Base-by-base conservation (phyloP, 2,797 vertebrate genomes). In the Cossypha caffra region DNA sequence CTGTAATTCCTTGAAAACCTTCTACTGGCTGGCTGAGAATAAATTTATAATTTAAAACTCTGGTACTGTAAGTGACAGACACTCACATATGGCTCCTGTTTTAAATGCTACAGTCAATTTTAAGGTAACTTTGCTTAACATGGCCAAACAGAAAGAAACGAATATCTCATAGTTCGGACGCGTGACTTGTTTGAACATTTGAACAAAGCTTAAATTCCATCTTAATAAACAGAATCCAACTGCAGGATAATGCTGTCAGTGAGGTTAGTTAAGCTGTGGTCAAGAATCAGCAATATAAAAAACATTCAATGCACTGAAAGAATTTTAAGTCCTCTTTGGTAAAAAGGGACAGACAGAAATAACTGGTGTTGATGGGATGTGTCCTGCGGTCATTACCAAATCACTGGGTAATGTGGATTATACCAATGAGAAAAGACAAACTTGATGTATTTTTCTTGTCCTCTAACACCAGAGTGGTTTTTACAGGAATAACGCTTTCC, bases 141-240 rank as follows among this genome's bases (percentile, higher is more conserved):
- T 8, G 9, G 51, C 24, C 78, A 68, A 92, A 57, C 31, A 61
- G 31, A 61, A 79, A 62, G 13, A 81, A 67, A 62, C 55, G 9
- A 59, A 4, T 7, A 26, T 37, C 43, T 57, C 25, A 12, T 8
- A 58, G 31, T 35, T 73, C 1, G 5, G 42, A 67, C 21, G 68
- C 1, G 0, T 0, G 0, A 45, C 7, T 25, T 67, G 2, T 18
- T 33, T 9, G 3, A 48, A 47, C 66, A 68, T 38, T 20, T 37
- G 24, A 72, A 58, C 7, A 24, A 67, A 77, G 17, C 57, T 45
- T 67, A 35, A 79, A 52, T 76, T 73, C 40, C 52, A 1, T 19
- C n/a, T 63, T 71, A 83, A 45, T 26, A 55, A 86, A 26, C 33
- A 92, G 48, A 78, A 69, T 51, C 29, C 59, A 88, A 2, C 10